Evolutionary conservation across 2,113 vertebrate species (phyloP), one percentile per base, ranked within the genome.

Genomic region (Dipodomys stephensi): DNA sequence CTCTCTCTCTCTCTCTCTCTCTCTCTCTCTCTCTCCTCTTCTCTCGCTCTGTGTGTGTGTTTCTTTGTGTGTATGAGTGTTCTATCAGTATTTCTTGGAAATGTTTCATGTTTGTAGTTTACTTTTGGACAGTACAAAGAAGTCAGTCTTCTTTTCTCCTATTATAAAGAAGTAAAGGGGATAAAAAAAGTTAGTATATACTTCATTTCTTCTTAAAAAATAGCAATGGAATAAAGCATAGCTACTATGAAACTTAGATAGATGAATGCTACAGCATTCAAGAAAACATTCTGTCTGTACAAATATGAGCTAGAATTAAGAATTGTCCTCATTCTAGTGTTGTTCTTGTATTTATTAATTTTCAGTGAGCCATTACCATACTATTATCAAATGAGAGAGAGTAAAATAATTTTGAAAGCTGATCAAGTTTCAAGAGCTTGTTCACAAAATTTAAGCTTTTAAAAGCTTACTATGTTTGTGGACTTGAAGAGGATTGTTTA

Each of bases 361-460:
- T 87, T 91, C 90, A 88, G 74, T 83, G 80, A 79, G 32, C 69
- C 71, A 74, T 93, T 46, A 69, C 82, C 82, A 10, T 93, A 64
- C 76, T 94, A 49, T 80, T 91, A 89, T 87, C 80, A 94, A 94
- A 96, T 83, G n/a, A 91, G 13, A 79, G 72, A 83, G 8, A 92
- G 22, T 79, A 72, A 94, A 95, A 84, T 89, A 19, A 73, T 90
- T 90, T 69, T 76, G 49, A 88, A 79, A 84, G 62, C 85, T 78
- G 79, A 94, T 90, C 53, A 39, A 69, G 44, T 90, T 83, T 94
- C 49, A 88, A 27, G 8, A 64, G 7, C 39, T 92, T 88, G 23
- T 83, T 94, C 39, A 90, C 39, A 90, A 90, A 94, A 79, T 74
- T 28, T 84, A 95, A 90, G 64, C 53, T 89, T 90, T 88, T 90